phyloP scores from a whole-genome alignment of 2,888 invertebrate species.

The Eupithecia tripunctaria region DNA sequence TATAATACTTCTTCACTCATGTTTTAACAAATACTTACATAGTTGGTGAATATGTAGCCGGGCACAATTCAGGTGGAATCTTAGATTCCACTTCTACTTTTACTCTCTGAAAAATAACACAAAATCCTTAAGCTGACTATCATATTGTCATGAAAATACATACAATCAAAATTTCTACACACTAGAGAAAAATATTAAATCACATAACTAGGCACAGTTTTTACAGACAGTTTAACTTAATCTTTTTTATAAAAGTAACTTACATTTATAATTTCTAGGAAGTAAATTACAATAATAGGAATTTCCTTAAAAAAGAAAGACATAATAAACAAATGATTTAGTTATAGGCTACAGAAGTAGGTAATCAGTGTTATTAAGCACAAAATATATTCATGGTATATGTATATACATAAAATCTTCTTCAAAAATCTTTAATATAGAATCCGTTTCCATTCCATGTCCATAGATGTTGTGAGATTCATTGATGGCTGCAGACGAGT shows the following conservation, averaged over 20 bases:
- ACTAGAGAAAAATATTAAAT: background rate
- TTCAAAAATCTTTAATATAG: background rate
- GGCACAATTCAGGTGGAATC: slow-evolving; percentile 57
- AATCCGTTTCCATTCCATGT: background rate
- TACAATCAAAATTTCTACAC: background rate
- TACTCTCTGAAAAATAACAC: slow-evolving; percentile 52
- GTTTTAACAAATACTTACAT: slow-evolving; percentile 48
- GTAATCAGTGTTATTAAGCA: too few species aligned
- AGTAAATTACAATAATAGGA: too few species aligned
- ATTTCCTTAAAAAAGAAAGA: background rate
- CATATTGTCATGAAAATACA: background rate
- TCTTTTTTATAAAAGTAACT: too few species aligned
- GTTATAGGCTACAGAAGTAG: background rate
- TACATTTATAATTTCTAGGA: too few species aligned
- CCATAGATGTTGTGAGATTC: slow-evolving; percentile 56
- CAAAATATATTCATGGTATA: too few species aligned
- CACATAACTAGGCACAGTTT: background rate
- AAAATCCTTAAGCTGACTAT: background rate
- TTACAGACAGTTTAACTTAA: too few species aligned
- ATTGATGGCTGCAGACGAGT: slow-evolving; percentile 91
- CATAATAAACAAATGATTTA: background rate
- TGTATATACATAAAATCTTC: too few species aligned
- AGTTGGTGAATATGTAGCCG: slow-evolving; percentile 63
- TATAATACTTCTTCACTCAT: too few species aligned
- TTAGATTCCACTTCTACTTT: slow-evolving; percentile 58